Evolutionary conservation across 2,888 invertebrate species (phyloP).

Genomic region (Microctonus hyperodae): DNA sequence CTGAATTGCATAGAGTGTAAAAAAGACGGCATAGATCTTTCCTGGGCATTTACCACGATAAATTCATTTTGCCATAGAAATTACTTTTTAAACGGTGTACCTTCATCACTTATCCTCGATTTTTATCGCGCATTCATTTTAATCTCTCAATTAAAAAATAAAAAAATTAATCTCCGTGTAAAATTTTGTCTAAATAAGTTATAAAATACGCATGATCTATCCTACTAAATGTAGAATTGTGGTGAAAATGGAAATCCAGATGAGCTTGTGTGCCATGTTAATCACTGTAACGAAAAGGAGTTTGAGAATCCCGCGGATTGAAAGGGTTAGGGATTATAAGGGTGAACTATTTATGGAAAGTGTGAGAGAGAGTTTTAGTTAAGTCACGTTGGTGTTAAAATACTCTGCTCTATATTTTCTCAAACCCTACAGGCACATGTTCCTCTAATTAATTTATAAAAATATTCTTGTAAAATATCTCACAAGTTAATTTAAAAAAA

Average conservation of each 20-base stretch:
- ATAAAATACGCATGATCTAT: no score
- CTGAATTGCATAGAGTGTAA: background rate
- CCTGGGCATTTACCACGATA: background rate
- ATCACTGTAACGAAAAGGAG: background rate
- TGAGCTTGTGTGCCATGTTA: constrained; percentile 13
- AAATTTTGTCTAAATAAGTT: no score
- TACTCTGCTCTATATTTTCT: constrained; percentile 16
- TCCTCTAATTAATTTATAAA: constrained; percentile 28
- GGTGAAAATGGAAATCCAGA: background rate
- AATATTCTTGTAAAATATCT: no score
- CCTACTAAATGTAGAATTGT: no score
- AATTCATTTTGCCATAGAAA: background rate
- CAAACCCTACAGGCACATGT: constrained; percentile 14
- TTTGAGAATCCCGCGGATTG: background rate
- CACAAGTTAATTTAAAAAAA: no score
- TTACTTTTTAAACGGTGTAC: background rate
- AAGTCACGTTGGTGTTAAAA: constrained; percentile 11
- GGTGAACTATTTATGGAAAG: constrained; percentile 9
- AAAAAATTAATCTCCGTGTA: no score
- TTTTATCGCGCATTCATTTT: no score
- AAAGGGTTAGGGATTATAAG: background rate
- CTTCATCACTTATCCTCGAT: background rate
- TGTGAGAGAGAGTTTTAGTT: constrained; percentile 9
- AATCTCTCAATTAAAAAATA: no score
- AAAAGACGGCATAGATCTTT: background rate